Evolutionary conservation across 2,797 vertebrate genomes (phyloP), one percentile per base, ranked within the genome.

Genomic region (Helostoma temminkii): DNA sequence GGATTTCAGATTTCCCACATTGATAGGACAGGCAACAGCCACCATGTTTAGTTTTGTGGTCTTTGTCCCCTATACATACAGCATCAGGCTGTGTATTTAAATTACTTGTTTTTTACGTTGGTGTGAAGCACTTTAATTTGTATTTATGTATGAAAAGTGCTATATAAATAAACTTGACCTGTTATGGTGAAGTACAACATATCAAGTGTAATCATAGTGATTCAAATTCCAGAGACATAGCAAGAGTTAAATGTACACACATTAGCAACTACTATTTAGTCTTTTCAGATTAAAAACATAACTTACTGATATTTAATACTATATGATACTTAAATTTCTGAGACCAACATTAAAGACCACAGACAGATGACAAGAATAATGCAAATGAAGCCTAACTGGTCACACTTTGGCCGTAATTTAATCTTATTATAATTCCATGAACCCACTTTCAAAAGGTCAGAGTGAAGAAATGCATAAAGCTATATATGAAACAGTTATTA

Each of bases 391-490:
- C 59, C 7, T 21, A 39, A 71, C 10, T 53, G 48, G 53, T 79
- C 42, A 78, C 45, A 53, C 39, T 63, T 46, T 70, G 9, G 63
- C 36, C 36, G 81, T 76, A 53, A 67, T 76, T 84, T 28, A 71
- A 30, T 42, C 7, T 6, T 36, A 36, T 2, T 18, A 3, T 5
- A 28, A 56, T 70, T 26, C 8, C 4, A n/a, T n/a, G n/a, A n/a
- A n/a, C n/a, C n/a, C n/a, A n/a, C 12, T 39, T 45, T 25, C 36
- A 21, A 66, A 59, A 55, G 24, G 14, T 21, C 66, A 47, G 19
- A 50, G 9, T 19, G 9, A 25, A 45, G 53, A 22, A 53, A 46
- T 2, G 19, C 21, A 60, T 10, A 37, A 19, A 18, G n/a, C 26
- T n/a, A 24, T 1, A 32, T 6, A 46, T 30, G 22, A 72, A 55